phyloP scores from a whole-genome alignment of 1,140 invertebrate species.

The Lepidostoma basale region DNA sequence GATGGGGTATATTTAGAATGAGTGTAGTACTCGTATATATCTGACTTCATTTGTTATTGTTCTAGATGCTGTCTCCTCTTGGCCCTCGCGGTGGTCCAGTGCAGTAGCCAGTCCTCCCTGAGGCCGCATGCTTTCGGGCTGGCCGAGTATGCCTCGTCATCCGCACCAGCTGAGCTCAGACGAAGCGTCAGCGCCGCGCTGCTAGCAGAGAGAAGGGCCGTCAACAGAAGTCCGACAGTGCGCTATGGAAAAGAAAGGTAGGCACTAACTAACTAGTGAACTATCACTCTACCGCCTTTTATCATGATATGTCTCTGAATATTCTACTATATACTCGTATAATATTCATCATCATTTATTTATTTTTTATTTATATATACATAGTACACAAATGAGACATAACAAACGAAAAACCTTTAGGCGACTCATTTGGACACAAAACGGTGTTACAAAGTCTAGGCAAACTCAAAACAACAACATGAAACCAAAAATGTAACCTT shows the following conservation, averaged over 20 bases:
- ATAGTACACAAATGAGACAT: too few relatives aligned
- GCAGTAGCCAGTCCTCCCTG: not conserved
- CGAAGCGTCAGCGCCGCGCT: constrained; percentile 31
- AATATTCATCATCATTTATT: too few relatives aligned
- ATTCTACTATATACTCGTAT: not conserved
- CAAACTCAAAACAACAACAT: too few relatives aligned
- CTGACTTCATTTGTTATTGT: not conserved
- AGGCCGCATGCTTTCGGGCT: constrained; percentile 26
- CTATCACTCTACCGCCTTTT: not conserved
- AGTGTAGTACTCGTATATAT: too few relatives aligned
- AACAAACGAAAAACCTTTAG: too few relatives aligned
- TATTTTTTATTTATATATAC: too few relatives aligned
- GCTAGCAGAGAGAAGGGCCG: constrained; percentile 22
- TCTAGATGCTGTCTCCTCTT: not conserved
- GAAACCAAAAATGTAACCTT: not conserved
- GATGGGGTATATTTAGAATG: too few relatives aligned
- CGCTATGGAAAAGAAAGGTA: constrained; percentile 29
- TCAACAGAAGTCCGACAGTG: constrained; percentile 1
- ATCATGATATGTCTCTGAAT: not conserved
- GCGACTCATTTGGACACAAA: too few relatives aligned
- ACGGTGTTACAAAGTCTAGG: too few relatives aligned
- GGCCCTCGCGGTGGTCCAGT: not conserved
- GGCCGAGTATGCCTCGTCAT: constrained; percentile 34
- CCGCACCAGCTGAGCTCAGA: constrained; percentile 36
- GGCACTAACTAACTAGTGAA: not conserved